Evolutionary conservation across 2,113 vertebrate genomes (phyloP).

Genomic region (Eclectus roratus): DNA sequence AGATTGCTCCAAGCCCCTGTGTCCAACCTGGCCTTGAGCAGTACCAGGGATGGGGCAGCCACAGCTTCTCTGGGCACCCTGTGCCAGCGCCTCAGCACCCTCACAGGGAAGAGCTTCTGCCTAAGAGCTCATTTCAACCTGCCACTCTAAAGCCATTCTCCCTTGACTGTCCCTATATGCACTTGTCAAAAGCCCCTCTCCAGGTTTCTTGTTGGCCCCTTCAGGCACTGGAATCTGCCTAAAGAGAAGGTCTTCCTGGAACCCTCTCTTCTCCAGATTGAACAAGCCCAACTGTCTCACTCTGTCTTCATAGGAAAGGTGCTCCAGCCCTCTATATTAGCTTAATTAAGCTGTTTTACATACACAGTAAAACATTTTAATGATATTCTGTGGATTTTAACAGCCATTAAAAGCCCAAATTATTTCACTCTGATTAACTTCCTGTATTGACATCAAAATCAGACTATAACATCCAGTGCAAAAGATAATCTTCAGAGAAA

Average conservation of each 20-base stretch:
- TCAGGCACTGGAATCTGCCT: neutral
- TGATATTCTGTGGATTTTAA: slow-evolving; percentile 30
- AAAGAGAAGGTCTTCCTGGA: neutral
- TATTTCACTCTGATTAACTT: slow-evolving; percentile 35
- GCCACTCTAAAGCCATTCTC: neutral
- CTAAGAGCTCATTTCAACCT: neutral
- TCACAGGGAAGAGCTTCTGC: neutral
- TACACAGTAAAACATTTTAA: neutral
- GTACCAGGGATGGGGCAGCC: too few relatives aligned
- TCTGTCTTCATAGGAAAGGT: neutral
- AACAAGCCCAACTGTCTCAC: neutral
- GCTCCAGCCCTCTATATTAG: neutral
- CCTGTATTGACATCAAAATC: neutral
- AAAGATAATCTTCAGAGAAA: neutral
- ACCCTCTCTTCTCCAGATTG: neutral
- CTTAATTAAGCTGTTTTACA: slow-evolving; percentile 33
- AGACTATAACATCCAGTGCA: neutral
- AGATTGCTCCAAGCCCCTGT: neutral
- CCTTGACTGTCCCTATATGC: neutral
- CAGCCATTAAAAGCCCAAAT: slow-evolving; percentile 20
- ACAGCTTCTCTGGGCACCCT: neutral
- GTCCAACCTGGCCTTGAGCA: too few relatives aligned
- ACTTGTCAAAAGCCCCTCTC: neutral
- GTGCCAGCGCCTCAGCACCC: neutral
- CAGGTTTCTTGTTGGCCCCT: neutral